Evolutionary conservation across 2,113 vertebrate species (phyloP), one percentile per base, ranked within the genome.

Genomic region (Amblyornis subalaris): DNA sequence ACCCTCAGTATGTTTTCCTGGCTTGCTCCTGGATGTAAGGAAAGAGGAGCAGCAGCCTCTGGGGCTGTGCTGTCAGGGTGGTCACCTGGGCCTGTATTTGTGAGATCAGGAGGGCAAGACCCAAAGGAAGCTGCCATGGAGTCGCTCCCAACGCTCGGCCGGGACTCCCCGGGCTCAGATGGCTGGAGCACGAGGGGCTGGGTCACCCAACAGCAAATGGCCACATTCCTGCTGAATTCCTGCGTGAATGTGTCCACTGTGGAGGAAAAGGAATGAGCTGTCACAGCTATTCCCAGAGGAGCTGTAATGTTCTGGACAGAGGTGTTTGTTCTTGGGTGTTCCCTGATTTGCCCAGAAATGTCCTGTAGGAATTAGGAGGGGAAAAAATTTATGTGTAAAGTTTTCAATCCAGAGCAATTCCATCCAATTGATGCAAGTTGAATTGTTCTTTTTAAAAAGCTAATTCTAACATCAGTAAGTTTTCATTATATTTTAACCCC

Each of bases 361-460:
- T 48, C 97, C 98, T 98, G 90, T 55, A 78, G 54, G 28, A 79
- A 61, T 50, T 36, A 51, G 33, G 6, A 9, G 1, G 6, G 13
- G 23, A 3, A n/a, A 51, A 81, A n/a, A 8, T 25, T 19, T 48
- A 36, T 12, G 6, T 6, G 6, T 79, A 8, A 88, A 42, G 47
- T 51, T 66, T 80, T 80, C 28, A 80, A 55, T 76, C 35, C 42
- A 44, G 28, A 88, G 51, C 21, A 67, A 69, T 65, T 72, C 61
- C 18, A 35, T 69, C 40, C 23, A 65, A 26, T 2, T 19, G 23
- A 31, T 38, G n/a, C 26, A 38, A 51, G 17, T 70, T 54, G 44
- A 65, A 24, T 47, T 62, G 29, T 42, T 85, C 45, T 67, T 89
- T 31, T 45, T 12, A 25, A 81, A 72, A 62, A 45, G 14, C 13